These are phyloP conservation scores for Copsychus sechellarum DNA, from an alignment of 2,113 vertebrate genomes.

Conservation along the genomic window DNA sequence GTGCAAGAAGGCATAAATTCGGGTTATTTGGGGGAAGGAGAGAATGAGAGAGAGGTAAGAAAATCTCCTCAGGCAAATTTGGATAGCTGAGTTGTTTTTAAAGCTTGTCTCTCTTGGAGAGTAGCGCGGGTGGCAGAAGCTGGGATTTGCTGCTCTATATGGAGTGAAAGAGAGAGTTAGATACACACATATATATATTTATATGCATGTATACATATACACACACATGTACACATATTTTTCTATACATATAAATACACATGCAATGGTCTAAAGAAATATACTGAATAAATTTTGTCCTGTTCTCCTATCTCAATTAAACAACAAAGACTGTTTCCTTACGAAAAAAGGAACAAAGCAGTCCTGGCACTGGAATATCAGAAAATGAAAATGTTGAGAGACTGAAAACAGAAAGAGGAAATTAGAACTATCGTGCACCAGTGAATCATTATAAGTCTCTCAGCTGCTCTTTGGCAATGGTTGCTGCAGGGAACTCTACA, in stretches of 20 bases:
- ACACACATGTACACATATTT: background rate
- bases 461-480: slow-evolving; percentile 48
- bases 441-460: slow-evolving; percentile 52
- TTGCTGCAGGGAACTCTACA: slow-evolving; percentile 16
- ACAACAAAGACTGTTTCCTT: slow-evolving; percentile 14
- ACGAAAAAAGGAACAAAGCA: slow-evolving; percentile 30
- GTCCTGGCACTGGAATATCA: slow-evolving; percentile 40
- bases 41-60: background rate
- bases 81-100: slow-evolving; percentile 9
- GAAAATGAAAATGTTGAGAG: slow-evolving; percentile 45
- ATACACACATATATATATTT: background rate
- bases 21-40: background rate
- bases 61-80: background rate
- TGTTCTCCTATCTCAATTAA: slow-evolving; percentile 50
- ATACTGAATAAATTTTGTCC: slow-evolving; percentile 1
- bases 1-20: background rate
- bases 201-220: background rate
- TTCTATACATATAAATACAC: background rate
- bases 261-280: background rate
- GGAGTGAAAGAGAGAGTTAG: background rate
- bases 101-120: background rate
- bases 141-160: background rate
- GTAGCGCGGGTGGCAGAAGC: background rate
- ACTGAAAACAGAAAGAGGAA: slow-evolving; percentile 42
- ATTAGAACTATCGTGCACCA: slow-evolving; percentile 46